phyloP scores from a whole-genome alignment of 2,888 invertebrate genomes.

The Acanthosepion pharaonis region DNA sequence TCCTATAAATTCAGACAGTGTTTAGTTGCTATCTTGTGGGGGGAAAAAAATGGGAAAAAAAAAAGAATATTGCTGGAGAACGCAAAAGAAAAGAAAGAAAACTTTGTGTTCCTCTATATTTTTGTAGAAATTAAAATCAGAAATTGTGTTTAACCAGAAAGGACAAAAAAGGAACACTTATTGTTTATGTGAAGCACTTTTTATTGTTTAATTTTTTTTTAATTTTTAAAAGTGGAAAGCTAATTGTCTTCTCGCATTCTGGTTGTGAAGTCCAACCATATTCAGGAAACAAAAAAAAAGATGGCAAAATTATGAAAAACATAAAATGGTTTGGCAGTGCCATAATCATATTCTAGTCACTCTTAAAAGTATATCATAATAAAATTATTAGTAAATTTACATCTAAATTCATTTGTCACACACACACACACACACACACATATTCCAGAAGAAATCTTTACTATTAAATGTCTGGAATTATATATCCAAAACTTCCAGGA shows the following conservation, averaged over 20 bases:
- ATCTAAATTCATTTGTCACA: background rate
- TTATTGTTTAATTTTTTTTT: background rate
- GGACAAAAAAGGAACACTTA: slow-evolving; percentile 23
- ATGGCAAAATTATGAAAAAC: background rate
- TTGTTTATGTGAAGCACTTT: background rate
- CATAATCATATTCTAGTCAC: background rate
- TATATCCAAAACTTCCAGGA: background rate
- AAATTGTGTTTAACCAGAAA: slow-evolving; percentile 36
- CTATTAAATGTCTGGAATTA: background rate
- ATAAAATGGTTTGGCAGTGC: background rate
- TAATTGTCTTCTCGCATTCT: background rate
- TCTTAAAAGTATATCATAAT: background rate
- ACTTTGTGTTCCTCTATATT: slow-evolving; percentile 40
- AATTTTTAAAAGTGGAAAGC: background rate
- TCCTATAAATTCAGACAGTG: background rate
- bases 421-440: background rate
- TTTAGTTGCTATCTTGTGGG: background rate
- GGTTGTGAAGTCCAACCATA: slow-evolving; percentile 18
- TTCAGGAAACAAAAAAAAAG: background rate
- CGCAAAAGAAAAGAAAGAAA: background rate
- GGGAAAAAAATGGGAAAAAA: background rate
- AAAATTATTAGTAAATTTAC: background rate
- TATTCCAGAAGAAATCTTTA: background rate
- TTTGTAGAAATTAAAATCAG: slow-evolving; percentile 36
- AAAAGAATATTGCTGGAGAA: background rate